Evolutionary conservation across 2,113 vertebrate genomes (phyloP).

Genomic region (Eptatretus burgeri): DNA sequence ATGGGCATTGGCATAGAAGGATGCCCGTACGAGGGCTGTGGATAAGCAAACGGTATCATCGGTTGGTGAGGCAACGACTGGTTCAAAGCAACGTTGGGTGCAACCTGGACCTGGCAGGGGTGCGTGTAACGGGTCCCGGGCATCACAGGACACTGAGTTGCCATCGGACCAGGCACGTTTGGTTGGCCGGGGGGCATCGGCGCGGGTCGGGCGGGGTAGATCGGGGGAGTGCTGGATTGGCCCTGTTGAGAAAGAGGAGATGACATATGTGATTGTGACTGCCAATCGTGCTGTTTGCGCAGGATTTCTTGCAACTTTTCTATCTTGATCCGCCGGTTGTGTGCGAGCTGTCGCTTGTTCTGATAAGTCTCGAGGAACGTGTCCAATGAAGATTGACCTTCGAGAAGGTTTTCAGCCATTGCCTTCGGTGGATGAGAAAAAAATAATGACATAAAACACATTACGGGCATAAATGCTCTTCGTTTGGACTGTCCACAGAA

Average conservation of each 20-base stretch:
- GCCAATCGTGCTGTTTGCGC: slow-evolving; percentile 9
- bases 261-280: slow-evolving; percentile 13
- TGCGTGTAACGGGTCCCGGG: slow-evolving; percentile 17
- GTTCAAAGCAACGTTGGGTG: neutral
- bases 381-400: slow-evolving; percentile 37
- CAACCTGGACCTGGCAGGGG: slow-evolving; percentile 16
- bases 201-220: slow-evolving; percentile 5
- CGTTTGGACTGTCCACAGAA: too few relatives aligned
- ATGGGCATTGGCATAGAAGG: neutral
- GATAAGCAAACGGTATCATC: neutral
- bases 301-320: slow-evolving; percentile 70
- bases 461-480: too few relatives aligned
- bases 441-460: too few relatives aligned
- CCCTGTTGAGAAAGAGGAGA: neutral
- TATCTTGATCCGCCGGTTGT: slow-evolving; percentile 37
- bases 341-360: slow-evolving; percentile 32
- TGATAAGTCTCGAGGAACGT: slow-evolving; percentile 43
- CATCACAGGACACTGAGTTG: neutral
- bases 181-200: neutral
- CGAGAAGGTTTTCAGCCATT: slow-evolving; percentile 53
- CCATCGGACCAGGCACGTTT: too few relatives aligned
- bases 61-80: neutral
- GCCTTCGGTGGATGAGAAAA: slow-evolving; percentile 17
- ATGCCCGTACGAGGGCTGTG: neutral
- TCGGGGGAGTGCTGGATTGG: neutral